Base-by-base conservation (phyloP, 2,888 invertebrate genomes). In the Polymixis flavicincta region DNA sequence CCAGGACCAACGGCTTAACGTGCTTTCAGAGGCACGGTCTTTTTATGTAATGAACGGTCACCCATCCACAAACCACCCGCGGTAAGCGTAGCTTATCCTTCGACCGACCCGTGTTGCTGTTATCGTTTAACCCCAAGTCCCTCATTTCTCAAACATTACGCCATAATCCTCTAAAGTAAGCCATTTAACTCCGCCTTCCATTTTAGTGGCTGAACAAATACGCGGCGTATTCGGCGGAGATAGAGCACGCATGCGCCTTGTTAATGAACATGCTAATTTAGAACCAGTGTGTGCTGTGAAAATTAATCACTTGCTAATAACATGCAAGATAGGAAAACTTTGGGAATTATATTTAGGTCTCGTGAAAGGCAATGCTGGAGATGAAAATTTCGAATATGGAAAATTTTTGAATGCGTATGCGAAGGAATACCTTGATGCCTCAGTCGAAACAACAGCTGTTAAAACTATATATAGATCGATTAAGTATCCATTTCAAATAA, bases 181-280 rank as follows among this genome's bases (percentile, higher is more conserved):
- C 54, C 61, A 60, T 57, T 71, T 74, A 59, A 25, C 57, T 54
- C 42, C 63, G 11, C 48, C 50, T 68, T 67, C 66, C 50, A 66
- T 80, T 76, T 76, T 28, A 63, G 37, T 37, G 50, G 57, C 80
- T 76, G 75, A 76, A 72, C 68, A 74, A 82, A 82, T 76, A 80
- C 69, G 28, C 37, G 28, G n/a, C 50, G 76, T 82, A 55, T 55
- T 63, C 37, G 17, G 28, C 17, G 32, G 14, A 60, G 67, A 72
- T 71, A 69, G 37, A 37, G 52, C 73, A 75, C 83, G 85, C 80
- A 78, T 80, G 77, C 77, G 80, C 68, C 61, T 42, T 37, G 52
- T 74, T 85, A 84, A 86, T 86, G 83, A 84, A 74, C 72, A 78
- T 80, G 80, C 76, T 79, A 84, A 85, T 86, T 74, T 71, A 65